Evolutionary conservation across 2,888 invertebrate species (phyloP).

Genomic region (Augochlorella aurata): DNA sequence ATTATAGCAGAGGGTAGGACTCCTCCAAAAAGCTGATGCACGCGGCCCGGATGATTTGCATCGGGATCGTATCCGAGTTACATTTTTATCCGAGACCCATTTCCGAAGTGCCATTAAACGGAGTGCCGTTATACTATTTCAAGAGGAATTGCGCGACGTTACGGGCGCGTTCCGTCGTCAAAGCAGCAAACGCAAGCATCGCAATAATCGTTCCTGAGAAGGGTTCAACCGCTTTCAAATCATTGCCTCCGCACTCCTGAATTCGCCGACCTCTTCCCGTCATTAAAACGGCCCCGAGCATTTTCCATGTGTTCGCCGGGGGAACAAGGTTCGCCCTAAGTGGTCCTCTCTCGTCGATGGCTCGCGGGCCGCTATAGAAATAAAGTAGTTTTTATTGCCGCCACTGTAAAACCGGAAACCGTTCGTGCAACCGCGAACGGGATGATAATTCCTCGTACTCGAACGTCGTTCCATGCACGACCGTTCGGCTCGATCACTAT

Average conservation of each 20-base stretch:
- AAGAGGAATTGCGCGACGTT: not conserved
- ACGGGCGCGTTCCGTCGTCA: not conserved
- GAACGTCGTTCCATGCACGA: slow-evolving; percentile 36
- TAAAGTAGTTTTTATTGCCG: slow-evolving; percentile 57
- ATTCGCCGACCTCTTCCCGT: not conserved
- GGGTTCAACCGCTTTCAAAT: slow-evolving; percentile 9
- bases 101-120: not conserved
- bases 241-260: not conserved
- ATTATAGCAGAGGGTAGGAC: not conserved
- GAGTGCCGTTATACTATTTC: not conserved
- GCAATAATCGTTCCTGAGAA: slow-evolving; percentile 7
- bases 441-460: slow-evolving; percentile 51
- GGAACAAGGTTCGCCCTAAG: slow-evolving; percentile 36
- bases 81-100: slow-evolving; percentile 4
- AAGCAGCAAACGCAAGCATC: slow-evolving; percentile 3
- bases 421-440: slow-evolving; percentile 34
- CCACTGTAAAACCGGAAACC: slow-evolving; percentile 41
- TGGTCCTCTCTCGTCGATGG: slow-evolving; percentile 29
- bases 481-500: slow-evolving; percentile 27
- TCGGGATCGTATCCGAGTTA: not conserved
- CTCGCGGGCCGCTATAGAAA: slow-evolving; percentile 40
- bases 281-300: slow-evolving; percentile 17
- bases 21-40: not conserved
- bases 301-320: not conserved
- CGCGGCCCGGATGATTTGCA: not conserved